These are phyloP conservation scores for Dusona sp. DNA, from an alignment of 2,888 invertebrate genomes.

Conservation along the genomic window DNA sequence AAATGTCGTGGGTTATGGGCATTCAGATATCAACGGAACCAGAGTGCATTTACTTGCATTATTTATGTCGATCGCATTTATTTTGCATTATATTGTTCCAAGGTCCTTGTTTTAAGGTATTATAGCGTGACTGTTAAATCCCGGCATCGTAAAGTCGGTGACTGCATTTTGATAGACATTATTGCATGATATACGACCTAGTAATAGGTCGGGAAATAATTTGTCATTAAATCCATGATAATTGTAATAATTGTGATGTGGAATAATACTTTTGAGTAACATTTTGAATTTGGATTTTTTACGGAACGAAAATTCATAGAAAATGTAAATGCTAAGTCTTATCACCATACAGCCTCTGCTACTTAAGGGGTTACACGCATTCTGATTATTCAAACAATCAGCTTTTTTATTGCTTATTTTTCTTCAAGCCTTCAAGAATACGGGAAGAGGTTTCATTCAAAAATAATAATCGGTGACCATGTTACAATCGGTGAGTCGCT, in stretches of 20 bases:
- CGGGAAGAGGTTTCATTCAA: neutral
- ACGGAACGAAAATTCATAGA: neutral
- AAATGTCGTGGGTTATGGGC: conserved; percentile 40
- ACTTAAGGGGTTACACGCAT: neutral
- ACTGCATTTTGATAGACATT: conserved; percentile 11
- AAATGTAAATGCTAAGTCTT: neutral
- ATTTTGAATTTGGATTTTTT: neutral
- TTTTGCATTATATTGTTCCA: conserved; percentile 20
- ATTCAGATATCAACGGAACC: conserved; percentile 9
- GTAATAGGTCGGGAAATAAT: no score
- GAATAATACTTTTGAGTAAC: neutral
- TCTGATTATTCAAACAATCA: neutral
- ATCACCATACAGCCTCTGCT: neutral
- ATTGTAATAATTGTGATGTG: neutral
- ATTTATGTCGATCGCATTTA: conserved; percentile 39
- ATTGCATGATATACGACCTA: neutral
- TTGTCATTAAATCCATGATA: neutral
- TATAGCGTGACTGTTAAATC: neutral
- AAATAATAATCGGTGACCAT: neutral
- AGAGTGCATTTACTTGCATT: conserved; percentile 49
- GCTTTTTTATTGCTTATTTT: neutral
- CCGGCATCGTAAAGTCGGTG: neutral
- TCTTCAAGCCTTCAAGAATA: neutral
- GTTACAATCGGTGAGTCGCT: neutral
- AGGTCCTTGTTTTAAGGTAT: conserved; percentile 6